These are phyloP conservation scores for Bombyx mandarina DNA, from an alignment of 1,140 invertebrate species.

Conservation along the genomic window DNA sequence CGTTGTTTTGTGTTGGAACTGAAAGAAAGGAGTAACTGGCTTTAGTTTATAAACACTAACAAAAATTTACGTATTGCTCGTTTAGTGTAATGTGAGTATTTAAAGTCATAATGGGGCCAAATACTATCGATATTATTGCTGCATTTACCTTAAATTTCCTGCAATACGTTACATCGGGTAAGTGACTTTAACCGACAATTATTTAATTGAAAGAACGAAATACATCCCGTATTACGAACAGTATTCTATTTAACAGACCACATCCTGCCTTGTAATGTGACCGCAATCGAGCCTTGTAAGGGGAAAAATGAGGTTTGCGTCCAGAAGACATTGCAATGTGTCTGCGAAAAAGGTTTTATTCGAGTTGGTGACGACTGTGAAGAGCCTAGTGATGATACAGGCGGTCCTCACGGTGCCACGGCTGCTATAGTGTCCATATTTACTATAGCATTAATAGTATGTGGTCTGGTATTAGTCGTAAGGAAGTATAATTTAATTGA, in stretches of 20 bases:
- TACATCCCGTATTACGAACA: constrained; percentile 33
- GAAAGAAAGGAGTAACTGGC: constrained; percentile 23
- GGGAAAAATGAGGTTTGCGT: constrained; percentile 42
- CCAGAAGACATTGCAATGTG: constrained; percentile 28
- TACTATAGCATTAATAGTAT: constrained; percentile 47
- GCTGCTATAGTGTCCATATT: constrained; percentile 49
- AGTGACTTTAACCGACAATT: constrained; percentile 45
- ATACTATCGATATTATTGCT: constrained; percentile 34
- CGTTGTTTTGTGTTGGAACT: constrained; percentile 36
- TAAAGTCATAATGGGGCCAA: constrained; percentile 33
- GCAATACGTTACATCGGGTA: constrained; percentile 47
- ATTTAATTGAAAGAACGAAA: constrained; percentile 66
- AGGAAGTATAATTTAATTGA: constrained; percentile 64
- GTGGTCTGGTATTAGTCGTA: constrained; percentile 55
- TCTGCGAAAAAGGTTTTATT: constrained; percentile 38
- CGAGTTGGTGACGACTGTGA: constrained; percentile 35
- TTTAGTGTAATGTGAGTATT: constrained; percentile 45
- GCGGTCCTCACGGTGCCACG: constrained; percentile 29
- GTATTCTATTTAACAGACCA: constrained; percentile 66
- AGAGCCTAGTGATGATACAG: constrained; percentile 14
- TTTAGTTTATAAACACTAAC: constrained; percentile 23
- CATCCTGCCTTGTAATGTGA: constrained; percentile 59
- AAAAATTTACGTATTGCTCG: constrained; percentile 23
- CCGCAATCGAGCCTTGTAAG: constrained; percentile 27
- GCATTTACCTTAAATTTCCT: constrained; percentile 40